phyloP scores from a whole-genome alignment of 2,113 vertebrate genomes.

The Coptodon bakossiorum region DNA sequence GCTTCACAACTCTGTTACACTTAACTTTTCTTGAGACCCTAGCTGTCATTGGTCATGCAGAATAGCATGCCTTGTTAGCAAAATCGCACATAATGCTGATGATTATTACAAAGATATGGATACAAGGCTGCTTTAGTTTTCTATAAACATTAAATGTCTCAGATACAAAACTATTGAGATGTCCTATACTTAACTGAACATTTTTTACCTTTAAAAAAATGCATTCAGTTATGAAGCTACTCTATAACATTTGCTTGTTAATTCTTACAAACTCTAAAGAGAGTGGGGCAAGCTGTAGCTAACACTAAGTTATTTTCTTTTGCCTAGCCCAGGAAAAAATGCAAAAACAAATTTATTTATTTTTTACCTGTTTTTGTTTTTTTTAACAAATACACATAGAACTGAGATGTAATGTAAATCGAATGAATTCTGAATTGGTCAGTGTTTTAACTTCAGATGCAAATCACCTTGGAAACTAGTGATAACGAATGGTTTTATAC shows the following conservation, averaged over 20 bases:
- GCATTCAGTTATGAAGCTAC: background rate
- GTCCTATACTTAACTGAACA: background rate
- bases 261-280: background rate
- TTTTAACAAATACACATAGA: background rate
- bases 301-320: background rate
- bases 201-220: background rate
- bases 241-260: background rate
- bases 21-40: background rate
- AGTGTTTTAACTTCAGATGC: background rate
- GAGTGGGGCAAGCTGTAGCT: background rate
- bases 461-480: background rate
- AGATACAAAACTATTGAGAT: background rate
- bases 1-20: background rate
- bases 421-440: background rate
- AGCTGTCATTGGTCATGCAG: background rate
- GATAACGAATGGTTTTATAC: background rate
- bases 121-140: background rate
- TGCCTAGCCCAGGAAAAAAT: too few species aligned
- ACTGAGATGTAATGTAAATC: background rate
- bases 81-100: background rate
- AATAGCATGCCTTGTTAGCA: background rate
- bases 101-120: background rate
- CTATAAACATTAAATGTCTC: background rate
- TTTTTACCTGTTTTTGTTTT: too few species aligned
- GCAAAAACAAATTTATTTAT: too few species aligned